phyloP scores from a whole-genome alignment of 2,888 invertebrate genomes.

The Phlogophora meticulosa region DNA sequence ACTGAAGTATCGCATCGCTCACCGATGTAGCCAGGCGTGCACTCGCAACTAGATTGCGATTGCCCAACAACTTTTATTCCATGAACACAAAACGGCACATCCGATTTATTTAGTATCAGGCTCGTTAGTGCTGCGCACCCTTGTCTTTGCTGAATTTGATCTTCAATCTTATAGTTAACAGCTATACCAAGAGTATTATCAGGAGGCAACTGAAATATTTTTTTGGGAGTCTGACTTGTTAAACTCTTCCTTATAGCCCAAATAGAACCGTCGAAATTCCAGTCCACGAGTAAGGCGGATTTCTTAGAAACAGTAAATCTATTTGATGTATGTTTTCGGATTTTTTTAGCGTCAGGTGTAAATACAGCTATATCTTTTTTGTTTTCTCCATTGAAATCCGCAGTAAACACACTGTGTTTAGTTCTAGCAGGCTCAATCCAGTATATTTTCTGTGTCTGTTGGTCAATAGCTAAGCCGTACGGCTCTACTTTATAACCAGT shows the following conservation, averaged over 20 bases:
- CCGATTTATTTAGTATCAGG: conserved; percentile 59
- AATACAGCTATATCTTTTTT: too few relatives aligned
- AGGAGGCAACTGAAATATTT: neutral
- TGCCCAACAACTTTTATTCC: conserved; percentile 74
- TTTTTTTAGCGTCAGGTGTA: too few relatives aligned
- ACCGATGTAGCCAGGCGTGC: conserved; percentile 93
- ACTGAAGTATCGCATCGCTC: conserved; percentile 92
- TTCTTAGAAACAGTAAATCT: too few relatives aligned
- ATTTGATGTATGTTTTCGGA: too few relatives aligned
- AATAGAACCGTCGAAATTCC: too few relatives aligned
- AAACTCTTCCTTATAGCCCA: too few relatives aligned
- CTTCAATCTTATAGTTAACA: conserved; percentile 80
- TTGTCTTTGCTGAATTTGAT: conserved; percentile 73
- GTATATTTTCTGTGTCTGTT: conserved; percentile 92
- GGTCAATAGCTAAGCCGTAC: conserved; percentile 95
- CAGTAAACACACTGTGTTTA: too few relatives aligned
- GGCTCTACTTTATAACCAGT: too few relatives aligned
- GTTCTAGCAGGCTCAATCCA: too few relatives aligned
- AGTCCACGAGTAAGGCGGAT: too few relatives aligned
- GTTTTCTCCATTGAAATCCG: conserved; percentile 92
- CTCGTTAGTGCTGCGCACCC: conserved; percentile 75
- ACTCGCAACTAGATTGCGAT: conserved; percentile 88
- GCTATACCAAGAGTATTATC: conserved; percentile 79
- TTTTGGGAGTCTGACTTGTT: neutral
- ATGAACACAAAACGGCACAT: conserved; percentile 82